phyloP scores from a whole-genome alignment of 2,113 vertebrate species.

The Eublepharis macularius region DNA sequence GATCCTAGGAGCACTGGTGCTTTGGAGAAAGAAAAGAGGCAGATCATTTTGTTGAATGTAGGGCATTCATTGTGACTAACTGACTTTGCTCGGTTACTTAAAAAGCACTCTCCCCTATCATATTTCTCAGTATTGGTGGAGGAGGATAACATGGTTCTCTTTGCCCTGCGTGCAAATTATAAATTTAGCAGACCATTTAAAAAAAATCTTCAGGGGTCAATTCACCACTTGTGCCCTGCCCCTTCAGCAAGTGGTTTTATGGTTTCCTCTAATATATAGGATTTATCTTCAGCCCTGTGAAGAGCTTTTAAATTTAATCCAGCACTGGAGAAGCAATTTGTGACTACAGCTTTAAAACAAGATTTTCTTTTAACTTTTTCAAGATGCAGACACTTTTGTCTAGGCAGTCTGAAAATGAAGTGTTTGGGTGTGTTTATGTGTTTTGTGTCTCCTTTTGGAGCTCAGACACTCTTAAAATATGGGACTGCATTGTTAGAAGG shows the following conservation, averaged over 20 bases:
- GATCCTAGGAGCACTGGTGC: not conserved
- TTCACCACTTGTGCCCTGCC: conserved; percentile 77
- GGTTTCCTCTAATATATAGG: conserved; percentile 70
- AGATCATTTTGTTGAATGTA: not conserved
- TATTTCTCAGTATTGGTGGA: conserved; percentile 7
- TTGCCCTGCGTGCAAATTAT: conserved; percentile 44
- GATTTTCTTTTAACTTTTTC: conserved; percentile 67
- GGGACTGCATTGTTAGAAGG: conserved; percentile 15
- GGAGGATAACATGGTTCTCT: not conserved
- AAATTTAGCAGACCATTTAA: conserved; percentile 72
- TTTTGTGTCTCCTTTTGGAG: conserved; percentile 9
- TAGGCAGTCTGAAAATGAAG: conserved; percentile 40
- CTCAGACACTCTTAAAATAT: conserved; percentile 11
- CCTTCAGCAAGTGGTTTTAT: conserved; percentile 71
- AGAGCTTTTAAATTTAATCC: conserved; percentile 78
- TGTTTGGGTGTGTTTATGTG: conserved; percentile 31
- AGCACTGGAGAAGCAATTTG: conserved; percentile 73
- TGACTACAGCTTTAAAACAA: conserved; percentile 63
- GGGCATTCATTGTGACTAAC: conserved; percentile 32
- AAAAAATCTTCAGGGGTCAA: conserved; percentile 72
- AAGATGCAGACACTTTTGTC: conserved; percentile 59
- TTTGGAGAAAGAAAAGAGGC: conserved; percentile 7
- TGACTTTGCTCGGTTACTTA: conserved; percentile 33
- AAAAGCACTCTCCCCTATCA: conserved; percentile 34
- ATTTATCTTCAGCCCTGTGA: conserved; percentile 76